Evolutionary conservation across 2,113 vertebrate species (phyloP), one percentile per base, ranked within the genome.

Genomic region (Delphinapterus leucas): DNA sequence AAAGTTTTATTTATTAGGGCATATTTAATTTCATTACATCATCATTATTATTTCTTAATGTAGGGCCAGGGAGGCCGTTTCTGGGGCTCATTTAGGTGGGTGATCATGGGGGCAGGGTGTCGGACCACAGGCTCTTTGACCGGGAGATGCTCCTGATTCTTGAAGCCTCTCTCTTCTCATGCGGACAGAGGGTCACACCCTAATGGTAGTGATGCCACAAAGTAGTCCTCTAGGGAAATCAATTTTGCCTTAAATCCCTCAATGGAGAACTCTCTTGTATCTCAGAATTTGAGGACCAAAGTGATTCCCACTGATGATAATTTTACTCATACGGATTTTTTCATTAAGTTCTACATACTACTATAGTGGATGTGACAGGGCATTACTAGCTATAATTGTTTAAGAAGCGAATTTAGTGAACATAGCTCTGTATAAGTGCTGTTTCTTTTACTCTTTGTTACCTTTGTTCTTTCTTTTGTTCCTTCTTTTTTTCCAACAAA

Each of bases 201-300:
- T 70, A 41, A 49, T 26, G 76, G 11, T 68, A 55, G 33, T 33
- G 15, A 77, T 84, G 73, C 41, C 38, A 8, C 28, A 67, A 65
- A 81, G 38, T 33, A 8, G 21, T 73, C 41, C 70, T 90, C 86
- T 80, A 77, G 92, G 93, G 95, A 97, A 96, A 96, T 96, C 47
- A 90, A 53, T 86, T 88, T 87, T 90, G 67, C 82, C 74, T 97
- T 60, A 93, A 92, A 71, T 90, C 28, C 28, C 28, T 89, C 31
- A 92, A 68, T 79, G 85, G 73, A 90, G 92, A 94, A 61, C 14
- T 65, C 82, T 73, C 23, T 68, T 63, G 44, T 88, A 7, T 86
- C 36, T 93, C 44, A 49, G 41, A 86, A 93, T 92, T 71, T 89
- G 74, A 97, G 47, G 58, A 84, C 47, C 70, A 84, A 81, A 89